Evolutionary conservation across 2,888 invertebrate genomes (phyloP), one percentile per base, ranked within the genome.

Genomic region (Polyommatus iphigenia): DNA sequence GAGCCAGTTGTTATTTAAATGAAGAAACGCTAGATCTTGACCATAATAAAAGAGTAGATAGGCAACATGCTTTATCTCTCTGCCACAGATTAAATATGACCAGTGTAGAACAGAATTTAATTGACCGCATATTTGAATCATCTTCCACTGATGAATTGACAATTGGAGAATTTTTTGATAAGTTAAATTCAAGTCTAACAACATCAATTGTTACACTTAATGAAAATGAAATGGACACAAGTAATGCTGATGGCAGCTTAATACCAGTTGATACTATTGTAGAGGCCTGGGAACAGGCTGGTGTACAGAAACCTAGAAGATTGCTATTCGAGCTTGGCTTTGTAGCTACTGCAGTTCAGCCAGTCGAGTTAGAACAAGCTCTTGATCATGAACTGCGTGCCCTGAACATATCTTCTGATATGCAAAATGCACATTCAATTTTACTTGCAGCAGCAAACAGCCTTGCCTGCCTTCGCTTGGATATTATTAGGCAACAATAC

Each of bases 201-300:
- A 85, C 86, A 18, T 87, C 90, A 2, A 87, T 91, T 78, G 88
- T 78, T 36, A 73, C 77, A 8, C 72, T 78, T 18, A 59, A 78
- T 46, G 77, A 78, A 72, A 46, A 41, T 41, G 73, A 57, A 78
- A 24, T 36, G 8, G 73, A 71, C 29, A 79, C 72, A 7, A 79
- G 79, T 46, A 84, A 84, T 24, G 24, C 18, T 10, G 50, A 75
- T 15, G 29, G 54, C 36, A 78, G 57, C 13, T 86, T 87, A 67
- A 85, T 94, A 50, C 87, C 91, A 67, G 88, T 92, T 24, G 95
- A 96, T 78, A 89, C 93, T 24, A 93, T 97, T 71, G 91, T 96
- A 67, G 96, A 97, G 82, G 95, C 96, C 85, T 97, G 97, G 96
- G 96, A 97, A 88, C 92, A 95, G 78, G 96, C 96, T 10, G 96